Conservation (phyloP, 1,140 invertebrate genomes). For the Polyergus mexicanus region DNA sequence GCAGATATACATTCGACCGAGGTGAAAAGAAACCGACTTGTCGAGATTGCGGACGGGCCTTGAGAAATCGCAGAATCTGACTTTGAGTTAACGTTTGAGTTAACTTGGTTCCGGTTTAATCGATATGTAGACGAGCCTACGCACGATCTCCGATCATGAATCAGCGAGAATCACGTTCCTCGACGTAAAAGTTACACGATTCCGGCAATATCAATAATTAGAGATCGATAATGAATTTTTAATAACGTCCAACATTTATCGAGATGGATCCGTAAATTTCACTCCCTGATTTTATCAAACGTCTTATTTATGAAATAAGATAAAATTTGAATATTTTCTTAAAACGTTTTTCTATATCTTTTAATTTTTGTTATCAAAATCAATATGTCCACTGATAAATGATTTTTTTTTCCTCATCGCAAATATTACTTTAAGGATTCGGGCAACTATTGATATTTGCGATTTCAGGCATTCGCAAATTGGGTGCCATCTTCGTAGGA, state of each 20-base stretch:
- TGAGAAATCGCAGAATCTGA: conserved; percentile 63
- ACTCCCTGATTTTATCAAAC: not conserved
- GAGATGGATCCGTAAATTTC: not conserved
- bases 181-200: not conserved
- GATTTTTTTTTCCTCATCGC: not conserved
- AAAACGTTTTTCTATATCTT: not conserved
- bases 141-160: conserved; percentile 6
- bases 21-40: conserved; percentile 66
- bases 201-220: conserved; percentile 51
- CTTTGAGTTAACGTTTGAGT: conserved; percentile 56
- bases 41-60: conserved; percentile 45
- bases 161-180: conserved; percentile 3
- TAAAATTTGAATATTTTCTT: not conserved
- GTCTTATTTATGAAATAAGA: not conserved
- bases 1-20: conserved; percentile 67
- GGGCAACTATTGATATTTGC: not conserved
- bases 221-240: conserved; percentile 41
- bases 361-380: not conserved
- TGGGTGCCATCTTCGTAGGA: conserved; percentile 46
- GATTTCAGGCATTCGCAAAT: conserved; percentile 42
- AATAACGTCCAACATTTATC: not conserved
- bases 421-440: not conserved
- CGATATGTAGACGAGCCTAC: conserved; percentile 23
- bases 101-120: conserved; percentile 59
- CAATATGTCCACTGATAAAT: not conserved